Evolutionary conservation across 2,113 vertebrate genomes (phyloP).

Genomic region (Scomber japonicus): DNA sequence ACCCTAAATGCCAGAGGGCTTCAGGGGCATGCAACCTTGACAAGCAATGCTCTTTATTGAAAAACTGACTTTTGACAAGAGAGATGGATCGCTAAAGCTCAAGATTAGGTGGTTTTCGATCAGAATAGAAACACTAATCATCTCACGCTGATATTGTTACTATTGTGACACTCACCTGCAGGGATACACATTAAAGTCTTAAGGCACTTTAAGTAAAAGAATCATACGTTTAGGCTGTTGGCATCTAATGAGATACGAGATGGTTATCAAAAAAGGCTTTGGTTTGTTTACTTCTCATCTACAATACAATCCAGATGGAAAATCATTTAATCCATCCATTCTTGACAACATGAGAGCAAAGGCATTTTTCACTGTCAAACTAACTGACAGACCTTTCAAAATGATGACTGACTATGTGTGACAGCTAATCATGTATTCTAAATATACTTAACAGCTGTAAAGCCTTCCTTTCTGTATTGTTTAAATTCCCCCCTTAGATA

Average conservation of each 20-base stretch:
- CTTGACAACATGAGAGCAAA: constrained; percentile 6
- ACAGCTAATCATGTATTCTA: constrained; percentile 62
- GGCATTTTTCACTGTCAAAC: constrained; percentile 46
- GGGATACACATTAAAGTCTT: neutral
- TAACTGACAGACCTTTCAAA: constrained; percentile 57
- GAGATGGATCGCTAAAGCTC: constrained; percentile 24
- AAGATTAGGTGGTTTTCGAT: neutral
- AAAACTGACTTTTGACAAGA: neutral
- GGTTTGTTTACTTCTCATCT: constrained; percentile 16
- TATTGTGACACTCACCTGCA: neutral
- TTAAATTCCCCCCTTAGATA: constrained; percentile 39
- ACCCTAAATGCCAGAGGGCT: constrained; percentile 49
- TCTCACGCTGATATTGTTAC: neutral
- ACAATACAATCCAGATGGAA: constrained; percentile 33
- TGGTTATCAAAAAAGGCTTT: neutral
- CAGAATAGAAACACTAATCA: neutral
- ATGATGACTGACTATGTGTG: constrained; percentile 26
- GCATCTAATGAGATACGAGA: constrained; percentile 22
- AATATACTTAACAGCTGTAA: constrained; percentile 37
- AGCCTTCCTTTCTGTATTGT: constrained; percentile 38
- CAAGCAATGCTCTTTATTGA: neutral
- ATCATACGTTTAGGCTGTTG: neutral
- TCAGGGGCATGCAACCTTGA: constrained; percentile 25
- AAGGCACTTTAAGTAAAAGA: neutral
- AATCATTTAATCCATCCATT: constrained; percentile 25